phyloP scores from a whole-genome alignment of 1,140 invertebrate genomes.

The Hypsibius dujardini region DNA sequence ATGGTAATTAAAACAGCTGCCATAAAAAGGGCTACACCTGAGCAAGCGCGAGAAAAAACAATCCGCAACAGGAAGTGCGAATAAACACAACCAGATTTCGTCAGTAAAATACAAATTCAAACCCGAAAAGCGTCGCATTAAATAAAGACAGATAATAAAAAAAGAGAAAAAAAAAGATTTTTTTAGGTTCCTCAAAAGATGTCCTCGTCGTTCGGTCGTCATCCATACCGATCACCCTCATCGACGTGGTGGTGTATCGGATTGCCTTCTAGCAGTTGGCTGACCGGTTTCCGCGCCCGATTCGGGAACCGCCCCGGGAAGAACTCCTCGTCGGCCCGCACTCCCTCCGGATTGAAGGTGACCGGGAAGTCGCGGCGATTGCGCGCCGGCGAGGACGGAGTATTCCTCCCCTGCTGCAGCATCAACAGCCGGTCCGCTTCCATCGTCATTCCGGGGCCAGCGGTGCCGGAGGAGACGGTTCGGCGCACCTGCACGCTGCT shows the following conservation, averaged over 20 bases:
- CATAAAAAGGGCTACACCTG: too few relatives aligned
- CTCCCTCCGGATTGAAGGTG: conserved; percentile 6
- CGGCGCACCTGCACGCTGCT: neutral
- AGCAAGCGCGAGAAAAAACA: too few relatives aligned
- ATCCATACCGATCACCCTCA: neutral
- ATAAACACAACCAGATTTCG: too few relatives aligned
- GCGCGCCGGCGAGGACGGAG: neutral
- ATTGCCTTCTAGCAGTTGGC: neutral
- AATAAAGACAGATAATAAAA: neutral
- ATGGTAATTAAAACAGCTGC: too few relatives aligned
- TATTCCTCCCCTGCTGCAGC: neutral
- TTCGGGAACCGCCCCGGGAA: neutral
- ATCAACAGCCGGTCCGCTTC: neutral
- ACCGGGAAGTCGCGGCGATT: conserved; percentile 13
- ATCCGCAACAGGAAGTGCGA: too few relatives aligned
- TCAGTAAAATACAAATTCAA: too few relatives aligned
- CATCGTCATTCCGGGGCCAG: neutral
- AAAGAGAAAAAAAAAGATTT: neutral
- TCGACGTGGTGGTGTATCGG: conserved; percentile 1
- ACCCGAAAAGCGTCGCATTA: too few relatives aligned
- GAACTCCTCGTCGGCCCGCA: neutral
- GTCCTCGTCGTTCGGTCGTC: neutral
- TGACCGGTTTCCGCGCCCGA: neutral
- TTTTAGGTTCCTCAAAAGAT: neutral
- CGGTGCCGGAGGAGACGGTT: neutral